phyloP scores from a whole-genome alignment of 2,797 vertebrate genomes.

The Channallabes apus region DNA sequence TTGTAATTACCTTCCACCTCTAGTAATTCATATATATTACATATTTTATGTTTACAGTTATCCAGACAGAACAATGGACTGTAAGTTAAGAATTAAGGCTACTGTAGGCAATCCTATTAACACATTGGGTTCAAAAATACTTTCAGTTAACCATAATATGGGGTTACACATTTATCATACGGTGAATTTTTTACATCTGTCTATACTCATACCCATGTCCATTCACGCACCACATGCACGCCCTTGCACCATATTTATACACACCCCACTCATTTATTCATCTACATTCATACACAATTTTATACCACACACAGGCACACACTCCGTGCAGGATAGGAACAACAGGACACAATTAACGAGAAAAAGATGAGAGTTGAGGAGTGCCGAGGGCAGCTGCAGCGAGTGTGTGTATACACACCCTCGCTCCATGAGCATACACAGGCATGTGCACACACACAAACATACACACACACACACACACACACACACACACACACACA shows the following conservation, averaged over 20 bases:
- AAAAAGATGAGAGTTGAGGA: slow-evolving; percentile 49
- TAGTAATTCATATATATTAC: too few relatives aligned
- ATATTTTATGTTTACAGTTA: neutral
- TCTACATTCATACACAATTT: slow-evolving; percentile 31
- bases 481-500: slow-evolving; percentile 17
- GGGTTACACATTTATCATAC: neutral
- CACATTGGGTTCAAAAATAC: neutral
- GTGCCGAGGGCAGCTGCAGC: slow-evolving; percentile 4
- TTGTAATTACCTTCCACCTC: too few relatives aligned
- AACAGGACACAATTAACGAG: slow-evolving; percentile 47
- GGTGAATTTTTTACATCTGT: neutral
- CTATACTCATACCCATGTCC: neutral
- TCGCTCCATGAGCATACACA: neutral
- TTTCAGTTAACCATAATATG: neutral
- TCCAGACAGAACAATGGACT: neutral
- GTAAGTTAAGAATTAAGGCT: neutral
- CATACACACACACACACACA: slow-evolving; percentile 20
- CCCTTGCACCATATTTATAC: slow-evolving; percentile 19
- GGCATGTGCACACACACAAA: slow-evolving; percentile 13
- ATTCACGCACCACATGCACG: slow-evolving; percentile 44
- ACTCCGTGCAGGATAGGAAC: slow-evolving; percentile 31
- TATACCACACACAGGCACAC: slow-evolving; percentile 12
- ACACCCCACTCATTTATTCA: slow-evolving; percentile 44
- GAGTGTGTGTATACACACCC: slow-evolving; percentile 9
- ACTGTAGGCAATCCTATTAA: neutral